Evolutionary conservation across 2,888 invertebrate species (phyloP).

Genomic region (Lottia gigantea): DNA sequence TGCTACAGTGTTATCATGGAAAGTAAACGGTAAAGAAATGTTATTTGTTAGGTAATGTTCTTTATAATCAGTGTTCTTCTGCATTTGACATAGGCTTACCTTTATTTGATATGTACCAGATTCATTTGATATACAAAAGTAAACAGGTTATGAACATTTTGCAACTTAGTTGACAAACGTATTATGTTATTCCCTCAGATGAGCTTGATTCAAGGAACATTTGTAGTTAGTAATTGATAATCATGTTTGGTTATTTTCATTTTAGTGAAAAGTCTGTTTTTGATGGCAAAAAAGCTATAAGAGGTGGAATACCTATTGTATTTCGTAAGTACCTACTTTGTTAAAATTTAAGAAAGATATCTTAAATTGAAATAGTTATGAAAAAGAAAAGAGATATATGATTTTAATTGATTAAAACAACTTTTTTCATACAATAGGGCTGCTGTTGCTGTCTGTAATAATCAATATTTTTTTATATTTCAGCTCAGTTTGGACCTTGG

Average conservation of each 20-base stretch:
- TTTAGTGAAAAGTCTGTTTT: conserved; percentile 87
- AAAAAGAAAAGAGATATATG: too few species aligned
- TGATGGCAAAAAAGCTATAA: conserved; percentile 94
- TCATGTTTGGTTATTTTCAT: conserved; percentile 13
- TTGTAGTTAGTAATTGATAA: neutral
- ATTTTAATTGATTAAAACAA: too few species aligned
- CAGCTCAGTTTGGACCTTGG: conserved; percentile 97
- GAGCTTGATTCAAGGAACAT: too few species aligned
- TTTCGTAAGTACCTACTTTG: conserved; percentile 83
- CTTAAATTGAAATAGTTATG: too few species aligned
- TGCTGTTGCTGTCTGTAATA: too few species aligned
- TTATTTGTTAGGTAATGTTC: conserved; percentile 88
- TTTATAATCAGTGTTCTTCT: too few species aligned
- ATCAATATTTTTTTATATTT: neutral
- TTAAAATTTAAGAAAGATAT: too few species aligned
- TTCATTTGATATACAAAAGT: too few species aligned
- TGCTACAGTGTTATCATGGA: conserved; percentile 96
- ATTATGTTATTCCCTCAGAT: neutral
- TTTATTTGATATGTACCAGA: neutral
- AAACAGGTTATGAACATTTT: too few species aligned
- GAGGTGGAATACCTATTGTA: conserved; percentile 96
- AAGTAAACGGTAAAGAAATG: conserved; percentile 95
- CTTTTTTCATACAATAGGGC: too few species aligned
- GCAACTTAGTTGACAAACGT: too few species aligned
- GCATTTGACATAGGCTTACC: too few species aligned